Evolutionary conservation across 2,888 invertebrate genomes (phyloP), one percentile per base, ranked within the genome.

Genomic region (Andrena dorsata): DNA sequence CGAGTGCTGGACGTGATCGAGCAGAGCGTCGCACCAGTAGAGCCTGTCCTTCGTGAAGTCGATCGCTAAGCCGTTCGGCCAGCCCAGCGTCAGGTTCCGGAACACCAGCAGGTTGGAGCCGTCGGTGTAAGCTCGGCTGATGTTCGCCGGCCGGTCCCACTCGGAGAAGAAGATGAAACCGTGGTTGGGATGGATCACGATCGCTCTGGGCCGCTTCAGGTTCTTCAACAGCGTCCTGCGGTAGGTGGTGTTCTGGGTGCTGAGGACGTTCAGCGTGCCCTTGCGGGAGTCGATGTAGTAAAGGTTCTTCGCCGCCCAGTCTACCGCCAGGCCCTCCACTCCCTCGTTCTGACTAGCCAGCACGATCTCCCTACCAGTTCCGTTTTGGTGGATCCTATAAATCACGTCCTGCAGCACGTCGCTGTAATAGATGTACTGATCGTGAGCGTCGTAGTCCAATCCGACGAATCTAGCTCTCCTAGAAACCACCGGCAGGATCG

Each of bases 381-480:
- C 97, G 89, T 97, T 97, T 82, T 97, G 95, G 89, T 97, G 97
- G 0, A 97, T 97, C 28, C 97, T 94, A 93, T 98, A 98, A 85
- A 98, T 98, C 0, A 98, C 98, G 93, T 99, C 98, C 94, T 98
- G 98, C 26, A 99, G 95, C 0, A 99, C 99, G 93, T 99, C 99
- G 0, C 99, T 99, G 94, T 99, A 99, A 94, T 99, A 99, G 86
- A 99, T 98, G 90, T 97, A 97, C 90, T 98, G 96, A 88, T 98
- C 97, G 69, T 97, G 95, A 0, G 98, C 97, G 93, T 99, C 99
- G 92, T 98, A 99, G 92, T 99, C 99, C 51, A 99, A 94, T 0
- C 99, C 99, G 0, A 99, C 99, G 92, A 99, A 98, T 88, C 99
- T 95, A 0, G 98, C 98, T 47, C 98, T 95, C 72, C 97, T 95